Percentiles rank a stretch among this genome's conserved stretches.
Conservation (phyloP, 1,140 invertebrate genomes). For the Drosophila micromelanica region DNA sequence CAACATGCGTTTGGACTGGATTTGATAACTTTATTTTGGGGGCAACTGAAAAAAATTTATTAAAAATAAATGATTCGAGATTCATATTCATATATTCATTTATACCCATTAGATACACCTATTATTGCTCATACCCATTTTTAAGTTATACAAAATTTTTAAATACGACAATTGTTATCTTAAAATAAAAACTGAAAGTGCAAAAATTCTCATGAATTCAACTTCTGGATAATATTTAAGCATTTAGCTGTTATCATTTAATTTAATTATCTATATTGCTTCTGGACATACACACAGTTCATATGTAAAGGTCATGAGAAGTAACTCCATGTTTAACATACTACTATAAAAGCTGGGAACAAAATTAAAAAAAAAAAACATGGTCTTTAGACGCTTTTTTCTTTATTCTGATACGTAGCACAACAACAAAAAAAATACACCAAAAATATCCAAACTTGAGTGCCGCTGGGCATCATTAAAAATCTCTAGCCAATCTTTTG, state of each 20-base stretch:
- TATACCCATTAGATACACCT: no score
- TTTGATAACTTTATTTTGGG: neutral
- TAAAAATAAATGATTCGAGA: neutral
- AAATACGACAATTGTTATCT: no score
- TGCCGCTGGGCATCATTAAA: slow-evolving; percentile 30
- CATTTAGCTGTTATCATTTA: neutral
- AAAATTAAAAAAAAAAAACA: neutral
- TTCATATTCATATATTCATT: no score
- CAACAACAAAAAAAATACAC: neutral
- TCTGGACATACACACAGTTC: neutral
- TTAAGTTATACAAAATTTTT: no score
- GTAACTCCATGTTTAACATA: no score
- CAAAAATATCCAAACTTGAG: neutral
- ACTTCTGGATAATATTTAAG: no score
- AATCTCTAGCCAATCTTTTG: slow-evolving; percentile 13
- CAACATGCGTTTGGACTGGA: neutral
- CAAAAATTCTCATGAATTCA: no score
- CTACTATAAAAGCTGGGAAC: neutral
- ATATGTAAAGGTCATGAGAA: neutral
- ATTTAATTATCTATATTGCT: neutral
- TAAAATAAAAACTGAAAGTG: no score
- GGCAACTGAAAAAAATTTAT: neutral
- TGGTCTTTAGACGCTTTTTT: neutral
- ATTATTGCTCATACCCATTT: no score
- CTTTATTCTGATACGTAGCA: neutral